Evolutionary conservation across 2,113 vertebrate species (phyloP).

Genomic region (Pygathrix nemaeus): DNA sequence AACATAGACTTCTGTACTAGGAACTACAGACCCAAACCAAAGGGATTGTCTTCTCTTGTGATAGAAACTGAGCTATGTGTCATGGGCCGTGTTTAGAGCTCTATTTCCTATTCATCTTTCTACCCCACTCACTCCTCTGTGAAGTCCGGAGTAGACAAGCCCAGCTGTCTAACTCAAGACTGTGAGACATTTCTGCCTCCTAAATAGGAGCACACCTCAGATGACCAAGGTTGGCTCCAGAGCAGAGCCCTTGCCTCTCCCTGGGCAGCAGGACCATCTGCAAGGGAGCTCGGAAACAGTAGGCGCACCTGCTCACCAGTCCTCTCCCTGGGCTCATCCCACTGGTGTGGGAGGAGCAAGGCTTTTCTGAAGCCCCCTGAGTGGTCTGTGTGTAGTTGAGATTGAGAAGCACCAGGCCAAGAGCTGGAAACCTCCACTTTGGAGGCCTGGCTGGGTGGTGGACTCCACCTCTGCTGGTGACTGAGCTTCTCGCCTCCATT

Average conservation of each 20-base stretch:
- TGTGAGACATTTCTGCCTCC: not conserved
- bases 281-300: not conserved
- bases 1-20: not conserved
- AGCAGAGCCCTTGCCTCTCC: not conserved
- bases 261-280: not conserved
- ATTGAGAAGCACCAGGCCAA: not conserved
- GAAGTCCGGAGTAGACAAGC: too few species aligned
- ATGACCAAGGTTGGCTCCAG: not conserved
- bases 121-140: fast-evolving
- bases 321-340: not conserved
- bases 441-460: not conserved
- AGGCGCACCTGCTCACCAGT: not conserved
- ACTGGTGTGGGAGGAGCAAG: fast-evolving
- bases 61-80: not conserved
- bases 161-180: fast-evolving
- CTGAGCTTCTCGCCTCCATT: not conserved
- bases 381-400: not conserved
- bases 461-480: too few species aligned
- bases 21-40: not conserved
- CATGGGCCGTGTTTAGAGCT: fast-evolving
- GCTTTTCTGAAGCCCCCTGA: not conserved
- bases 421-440: not conserved
- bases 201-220: fast-evolving
- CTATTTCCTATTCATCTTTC: not conserved
- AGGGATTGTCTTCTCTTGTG: fast-evolving